Conservation (phyloP, 1,140 invertebrate genomes). For the Cyclina sinensis region DNA sequence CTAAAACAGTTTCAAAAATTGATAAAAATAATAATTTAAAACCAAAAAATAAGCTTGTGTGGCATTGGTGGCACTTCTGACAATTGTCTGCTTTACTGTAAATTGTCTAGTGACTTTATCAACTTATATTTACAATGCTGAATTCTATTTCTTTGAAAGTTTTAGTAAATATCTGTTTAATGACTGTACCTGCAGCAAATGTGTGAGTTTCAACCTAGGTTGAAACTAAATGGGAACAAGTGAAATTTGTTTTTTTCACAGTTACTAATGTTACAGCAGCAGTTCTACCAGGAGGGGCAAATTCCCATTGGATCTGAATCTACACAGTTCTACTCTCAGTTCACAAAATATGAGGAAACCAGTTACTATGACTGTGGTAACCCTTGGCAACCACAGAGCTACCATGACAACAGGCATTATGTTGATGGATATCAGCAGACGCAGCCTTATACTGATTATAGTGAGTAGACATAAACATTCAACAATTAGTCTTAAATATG, state of each 20-base stretch:
- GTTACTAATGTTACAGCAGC: slow-evolving; percentile 79
- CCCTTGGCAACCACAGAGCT: slow-evolving; percentile 20
- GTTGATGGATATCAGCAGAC: neutral
- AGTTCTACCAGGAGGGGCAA: slow-evolving; percentile 78
- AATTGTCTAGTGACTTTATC: too few species aligned
- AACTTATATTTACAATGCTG: too few species aligned
- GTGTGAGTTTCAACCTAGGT: too few species aligned
- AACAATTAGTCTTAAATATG: too few species aligned
- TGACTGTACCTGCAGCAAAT: too few species aligned
- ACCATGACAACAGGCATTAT: slow-evolving; percentile 47
- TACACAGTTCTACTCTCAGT: slow-evolving; percentile 67
- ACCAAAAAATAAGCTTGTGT: too few species aligned
- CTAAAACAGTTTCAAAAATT: too few species aligned
- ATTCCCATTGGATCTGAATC: slow-evolving; percentile 50
- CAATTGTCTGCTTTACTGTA: too few species aligned
- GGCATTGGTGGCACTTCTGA: too few species aligned
- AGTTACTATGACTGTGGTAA: slow-evolving; percentile 61
- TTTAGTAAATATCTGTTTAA: too few species aligned
- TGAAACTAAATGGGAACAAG: neutral
- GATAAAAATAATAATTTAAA: too few species aligned
- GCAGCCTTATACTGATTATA: slow-evolving; percentile 27
- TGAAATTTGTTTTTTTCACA: slow-evolving; percentile 36
- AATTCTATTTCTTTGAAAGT: too few species aligned
- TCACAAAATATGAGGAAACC: slow-evolving; percentile 54
- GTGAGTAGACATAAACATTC: neutral